These are phyloP conservation scores for Muntiacus reevesi DNA, from an alignment of 2,113 vertebrate species.

Conservation along the genomic window DNA sequence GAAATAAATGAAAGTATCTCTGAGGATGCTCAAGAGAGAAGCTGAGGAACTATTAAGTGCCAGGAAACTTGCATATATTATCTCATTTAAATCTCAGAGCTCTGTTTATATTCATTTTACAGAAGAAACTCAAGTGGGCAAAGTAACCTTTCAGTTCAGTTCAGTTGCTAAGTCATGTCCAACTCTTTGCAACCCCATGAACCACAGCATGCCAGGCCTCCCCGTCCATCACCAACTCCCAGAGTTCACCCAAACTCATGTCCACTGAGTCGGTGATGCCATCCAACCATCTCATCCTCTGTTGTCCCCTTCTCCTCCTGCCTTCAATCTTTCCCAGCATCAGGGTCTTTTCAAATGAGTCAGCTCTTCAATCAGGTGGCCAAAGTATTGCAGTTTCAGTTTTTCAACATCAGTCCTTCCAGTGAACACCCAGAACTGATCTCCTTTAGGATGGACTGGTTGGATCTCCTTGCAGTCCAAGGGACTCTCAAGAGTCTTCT, in stretches of 20 bases:
- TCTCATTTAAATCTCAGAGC: neutral
- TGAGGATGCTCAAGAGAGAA: neutral
- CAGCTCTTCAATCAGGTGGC: neutral
- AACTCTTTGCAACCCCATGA: neutral
- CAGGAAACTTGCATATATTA: neutral
- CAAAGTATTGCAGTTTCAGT: neutral
- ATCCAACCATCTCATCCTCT: neutral
- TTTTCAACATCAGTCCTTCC: neutral
- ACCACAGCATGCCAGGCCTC: neutral
- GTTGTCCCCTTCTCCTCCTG: neutral
- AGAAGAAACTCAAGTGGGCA: neutral
- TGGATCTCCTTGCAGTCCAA: neutral
- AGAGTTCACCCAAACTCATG: neutral
- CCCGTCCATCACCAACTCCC: neutral
- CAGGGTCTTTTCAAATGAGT: neutral
- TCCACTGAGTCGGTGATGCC: neutral
- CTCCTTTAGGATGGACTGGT: neutral
- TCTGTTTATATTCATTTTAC: neutral
- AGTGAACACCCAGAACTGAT: neutral
- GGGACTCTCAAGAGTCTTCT: neutral
- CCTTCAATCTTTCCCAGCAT: neutral
- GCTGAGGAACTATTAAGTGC: neutral
- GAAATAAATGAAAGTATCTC: neutral
- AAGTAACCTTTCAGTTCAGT: neutral
- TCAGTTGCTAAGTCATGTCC: neutral